A percentile compares a stretch with the other conserved stretches of the same genome.
Evolutionary conservation across 2,113 vertebrate genomes (phyloP).

Genomic region (Sander vitreus): DNA sequence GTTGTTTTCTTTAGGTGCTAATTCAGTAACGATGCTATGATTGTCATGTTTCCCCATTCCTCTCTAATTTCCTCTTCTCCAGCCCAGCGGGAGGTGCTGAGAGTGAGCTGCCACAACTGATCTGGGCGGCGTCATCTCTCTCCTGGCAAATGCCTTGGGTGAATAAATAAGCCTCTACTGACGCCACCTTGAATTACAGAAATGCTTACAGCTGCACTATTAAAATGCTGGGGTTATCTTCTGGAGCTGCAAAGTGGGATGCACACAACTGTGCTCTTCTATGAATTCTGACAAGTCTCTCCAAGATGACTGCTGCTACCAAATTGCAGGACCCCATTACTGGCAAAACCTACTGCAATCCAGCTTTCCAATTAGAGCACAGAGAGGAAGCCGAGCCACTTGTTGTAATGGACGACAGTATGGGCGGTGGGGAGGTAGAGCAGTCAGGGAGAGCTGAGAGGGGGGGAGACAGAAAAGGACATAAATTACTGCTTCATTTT

Average conservation of each 20-base stretch:
- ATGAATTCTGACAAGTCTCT: slow-evolving; percentile 77
- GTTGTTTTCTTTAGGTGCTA: slow-evolving; percentile 70
- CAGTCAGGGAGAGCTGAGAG: slow-evolving; percentile 26
- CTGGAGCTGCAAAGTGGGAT: slow-evolving; percentile 47
- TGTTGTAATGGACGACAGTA: slow-evolving; percentile 63
- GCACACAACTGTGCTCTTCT: slow-evolving; percentile 51
- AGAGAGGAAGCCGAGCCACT: slow-evolving; percentile 59
- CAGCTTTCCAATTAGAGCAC: slow-evolving; percentile 82
- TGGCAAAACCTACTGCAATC: slow-evolving; percentile 77
- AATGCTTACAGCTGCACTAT: slow-evolving; percentile 81
- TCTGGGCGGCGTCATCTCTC: slow-evolving; percentile 68
- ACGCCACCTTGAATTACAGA: slow-evolving; percentile 80
- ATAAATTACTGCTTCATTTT: slow-evolving; percentile 33
- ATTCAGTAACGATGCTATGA: slow-evolving; percentile 76
- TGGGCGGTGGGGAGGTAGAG: slow-evolving; percentile 17
- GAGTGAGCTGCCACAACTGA: slow-evolving; percentile 77
- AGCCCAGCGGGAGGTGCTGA: slow-evolving; percentile 72
- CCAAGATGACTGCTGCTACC: slow-evolving; percentile 70
- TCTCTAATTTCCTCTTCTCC: slow-evolving; percentile 75
- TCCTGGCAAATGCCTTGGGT: slow-evolving; percentile 60
- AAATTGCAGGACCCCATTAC: slow-evolving; percentile 81
- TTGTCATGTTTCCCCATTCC: slow-evolving; percentile 80
- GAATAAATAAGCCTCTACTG: slow-evolving; percentile 84
- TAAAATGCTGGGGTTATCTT: slow-evolving; percentile 75
- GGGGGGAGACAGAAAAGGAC: slow-evolving; percentile 3